Percentiles rank a stretch among this genome's conserved stretches.
Conservation (phyloP, 1,140 invertebrate genomes). For the Bombus turneri region DNA sequence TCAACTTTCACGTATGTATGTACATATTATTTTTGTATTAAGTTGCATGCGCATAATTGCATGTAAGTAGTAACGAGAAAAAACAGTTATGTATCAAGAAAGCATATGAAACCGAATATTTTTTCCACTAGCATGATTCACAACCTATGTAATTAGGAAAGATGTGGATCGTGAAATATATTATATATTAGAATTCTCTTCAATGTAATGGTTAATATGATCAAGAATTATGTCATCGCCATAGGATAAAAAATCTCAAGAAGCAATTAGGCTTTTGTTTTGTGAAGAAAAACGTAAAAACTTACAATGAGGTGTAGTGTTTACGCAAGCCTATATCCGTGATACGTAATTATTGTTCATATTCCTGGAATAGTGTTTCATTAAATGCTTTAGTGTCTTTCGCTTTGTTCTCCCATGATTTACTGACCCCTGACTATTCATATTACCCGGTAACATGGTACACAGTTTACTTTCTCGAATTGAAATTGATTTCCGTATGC, state of each 20-base stretch:
- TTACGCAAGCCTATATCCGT: background rate
- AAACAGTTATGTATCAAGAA: background rate
- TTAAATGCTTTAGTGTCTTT: background rate
- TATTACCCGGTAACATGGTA: conserved; percentile 53
- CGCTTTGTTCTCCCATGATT: conserved; percentile 21
- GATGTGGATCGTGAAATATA: background rate
- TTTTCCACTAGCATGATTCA: background rate
- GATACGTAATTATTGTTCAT: background rate
- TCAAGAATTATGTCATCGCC: background rate
- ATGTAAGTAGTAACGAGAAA: background rate
- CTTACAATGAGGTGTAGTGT: background rate
- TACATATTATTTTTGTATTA: background rate
- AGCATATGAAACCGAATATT: background rate
- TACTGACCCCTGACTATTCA: conserved; percentile 6
- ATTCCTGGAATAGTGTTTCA: conserved; percentile 14
- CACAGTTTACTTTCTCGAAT: conserved; percentile 66
- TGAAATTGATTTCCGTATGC: conserved; percentile 53
- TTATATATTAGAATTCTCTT: background rate
- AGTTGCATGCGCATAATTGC: background rate
- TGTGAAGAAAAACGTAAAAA: background rate
- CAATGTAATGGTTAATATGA: background rate
- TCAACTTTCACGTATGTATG: background rate
- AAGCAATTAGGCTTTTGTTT: background rate
- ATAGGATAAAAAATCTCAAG: background rate
- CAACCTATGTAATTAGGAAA: background rate